These are phyloP conservation scores for Cydia pomonella DNA, from an alignment of 1,140 invertebrate species.

Conservation along the genomic window DNA sequence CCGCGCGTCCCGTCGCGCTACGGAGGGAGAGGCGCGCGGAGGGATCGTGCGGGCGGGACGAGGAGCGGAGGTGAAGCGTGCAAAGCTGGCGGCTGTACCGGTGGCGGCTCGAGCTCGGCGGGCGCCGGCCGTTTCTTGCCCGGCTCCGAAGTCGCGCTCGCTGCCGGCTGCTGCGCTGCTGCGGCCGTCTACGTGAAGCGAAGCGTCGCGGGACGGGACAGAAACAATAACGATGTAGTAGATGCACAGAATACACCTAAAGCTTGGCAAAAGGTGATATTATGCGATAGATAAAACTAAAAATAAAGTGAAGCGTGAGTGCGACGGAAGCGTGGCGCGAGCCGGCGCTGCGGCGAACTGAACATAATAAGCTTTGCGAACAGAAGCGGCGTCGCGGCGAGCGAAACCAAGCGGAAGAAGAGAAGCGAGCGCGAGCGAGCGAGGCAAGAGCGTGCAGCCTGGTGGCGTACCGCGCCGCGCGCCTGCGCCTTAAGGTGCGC, in stretches of 20 bases:
- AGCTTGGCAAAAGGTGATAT: constrained; percentile 78
- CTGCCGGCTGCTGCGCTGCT: constrained; percentile 73
- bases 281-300: constrained; percentile 77
- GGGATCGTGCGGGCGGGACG: constrained; percentile 58
- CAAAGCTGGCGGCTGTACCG: constrained; percentile 73
- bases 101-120: constrained; percentile 75
- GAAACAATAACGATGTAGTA: constrained; percentile 81
- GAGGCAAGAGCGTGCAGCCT: constrained; percentile 79
- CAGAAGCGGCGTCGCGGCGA: constrained; percentile 77
- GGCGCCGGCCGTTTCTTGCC: constrained; percentile 77
- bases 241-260: constrained; percentile 81
- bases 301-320: constrained; percentile 79
- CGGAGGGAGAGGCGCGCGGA: constrained; percentile 60
- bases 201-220: constrained; percentile 80
- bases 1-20: constrained; percentile 53
- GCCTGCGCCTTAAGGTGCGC: constrained; percentile 99
- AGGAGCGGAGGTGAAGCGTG: constrained; percentile 66
- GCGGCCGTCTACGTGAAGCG: constrained; percentile 79
- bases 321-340: constrained; percentile 79
- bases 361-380: constrained; percentile 76
- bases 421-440: constrained; percentile 75
- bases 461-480: constrained; percentile 96
- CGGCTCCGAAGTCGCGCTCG: constrained; percentile 72
- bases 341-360: constrained; percentile 66
- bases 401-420: constrained; percentile 76